These are phyloP conservation scores for Brevimyrus niger DNA, from an alignment of 2,113 vertebrate genomes.

Conservation along the genomic window DNA sequence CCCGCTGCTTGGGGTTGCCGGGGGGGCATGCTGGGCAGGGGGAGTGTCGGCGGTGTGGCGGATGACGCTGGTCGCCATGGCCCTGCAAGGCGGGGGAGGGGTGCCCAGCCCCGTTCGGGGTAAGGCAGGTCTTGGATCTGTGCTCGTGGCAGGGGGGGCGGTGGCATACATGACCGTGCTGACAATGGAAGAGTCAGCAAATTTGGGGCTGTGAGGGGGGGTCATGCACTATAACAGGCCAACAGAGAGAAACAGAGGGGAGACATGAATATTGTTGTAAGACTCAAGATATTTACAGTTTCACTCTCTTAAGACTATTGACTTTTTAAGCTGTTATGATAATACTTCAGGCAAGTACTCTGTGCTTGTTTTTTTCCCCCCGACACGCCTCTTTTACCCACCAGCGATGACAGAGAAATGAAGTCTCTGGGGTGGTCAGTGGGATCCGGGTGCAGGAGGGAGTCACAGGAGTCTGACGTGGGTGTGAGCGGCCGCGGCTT, in stretches of 20 bases:
- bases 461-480: constrained; percentile 89
- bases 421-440: constrained; percentile 72
- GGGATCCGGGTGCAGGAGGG: constrained; percentile 53
- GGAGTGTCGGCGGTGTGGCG: constrained; percentile 71
- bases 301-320: neutral
- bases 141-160: constrained; percentile 50
- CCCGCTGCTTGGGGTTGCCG: constrained; percentile 8
- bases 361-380: no score
- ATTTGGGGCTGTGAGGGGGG: constrained; percentile 90
- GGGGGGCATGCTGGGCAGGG: constrained; percentile 40
- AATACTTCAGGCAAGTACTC: neutral
- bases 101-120: constrained; percentile 41
- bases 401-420: constrained; percentile 78
- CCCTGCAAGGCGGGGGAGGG: constrained; percentile 48
- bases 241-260: constrained; percentile 8
- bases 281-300: neutral
- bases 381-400: constrained; percentile 48
- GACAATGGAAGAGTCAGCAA: constrained; percentile 59
- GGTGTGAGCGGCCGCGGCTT: constrained; percentile 85
- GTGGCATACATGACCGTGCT: constrained; percentile 46
- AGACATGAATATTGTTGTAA: neutral
- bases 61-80: constrained; percentile 78
- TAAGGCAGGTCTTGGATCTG: constrained; percentile 46
- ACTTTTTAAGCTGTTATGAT: neutral
- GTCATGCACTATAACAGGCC: constrained; percentile 80